A percentile compares a stretch with the other conserved stretches of the same genome.
Evolutionary conservation across 2,888 invertebrate genomes (phyloP).

Genomic region (Ptychoptera contaminata): DNA sequence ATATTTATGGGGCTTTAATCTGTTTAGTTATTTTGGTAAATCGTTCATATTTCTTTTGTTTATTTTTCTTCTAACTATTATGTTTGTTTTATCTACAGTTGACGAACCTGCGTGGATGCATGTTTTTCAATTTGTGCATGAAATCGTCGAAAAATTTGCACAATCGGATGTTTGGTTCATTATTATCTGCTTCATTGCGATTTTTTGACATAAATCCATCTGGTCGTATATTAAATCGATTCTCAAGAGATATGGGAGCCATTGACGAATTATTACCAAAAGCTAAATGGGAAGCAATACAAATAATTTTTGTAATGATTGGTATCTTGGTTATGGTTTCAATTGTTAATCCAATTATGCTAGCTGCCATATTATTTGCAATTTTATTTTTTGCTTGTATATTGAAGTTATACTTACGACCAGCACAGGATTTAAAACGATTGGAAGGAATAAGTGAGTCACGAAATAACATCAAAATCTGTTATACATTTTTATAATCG

Average conservation of each 20-base stretch:
- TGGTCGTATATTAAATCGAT: conserved; percentile 56
- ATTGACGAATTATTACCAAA: conserved; percentile 41
- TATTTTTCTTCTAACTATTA: background rate
- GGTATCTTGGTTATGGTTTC: conserved; percentile 61
- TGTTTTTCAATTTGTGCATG: conserved; percentile 62
- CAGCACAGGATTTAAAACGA: conserved; percentile 59
- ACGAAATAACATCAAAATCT: background rate
- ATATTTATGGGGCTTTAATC: conserved; percentile 27
- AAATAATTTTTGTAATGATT: conserved; percentile 41
- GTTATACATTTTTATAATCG: too few relatives aligned
- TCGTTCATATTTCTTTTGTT: conserved; percentile 6
- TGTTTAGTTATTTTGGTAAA: conserved; percentile 24
- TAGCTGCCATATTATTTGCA: conserved; percentile 49
- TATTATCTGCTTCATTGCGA: conserved; percentile 61
- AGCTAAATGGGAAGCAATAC: conserved; percentile 36
- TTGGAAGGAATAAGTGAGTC: conserved; percentile 51
- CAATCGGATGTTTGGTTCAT: conserved; percentile 65
- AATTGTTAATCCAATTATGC: conserved; percentile 49
- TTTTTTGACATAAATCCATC: conserved; percentile 81
- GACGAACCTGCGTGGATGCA: conserved; percentile 38
- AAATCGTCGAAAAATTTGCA: conserved; percentile 62
- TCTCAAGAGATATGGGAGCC: conserved; percentile 56
- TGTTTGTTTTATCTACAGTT: conserved; percentile 21
- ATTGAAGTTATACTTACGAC: conserved; percentile 50
- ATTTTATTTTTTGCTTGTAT: conserved; percentile 44